Percentiles rank a stretch among this genome's conserved stretches.
phyloP scores from a whole-genome alignment of 1,140 invertebrate genomes.

The Drosophila cardini region DNA sequence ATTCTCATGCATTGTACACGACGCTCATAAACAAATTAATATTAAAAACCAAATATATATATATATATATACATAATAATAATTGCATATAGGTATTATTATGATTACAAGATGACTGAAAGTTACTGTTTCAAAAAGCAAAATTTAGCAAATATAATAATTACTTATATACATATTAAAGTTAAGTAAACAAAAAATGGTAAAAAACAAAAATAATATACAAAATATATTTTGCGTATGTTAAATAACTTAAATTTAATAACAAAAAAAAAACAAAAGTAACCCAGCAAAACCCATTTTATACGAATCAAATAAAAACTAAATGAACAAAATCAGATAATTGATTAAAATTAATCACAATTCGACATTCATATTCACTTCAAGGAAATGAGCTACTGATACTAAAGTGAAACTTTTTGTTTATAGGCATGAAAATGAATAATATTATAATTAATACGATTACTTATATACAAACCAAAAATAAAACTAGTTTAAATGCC shows the following conservation, averaged over 20 bases:
- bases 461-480: conserved; percentile 40
- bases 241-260: conserved; percentile 57
- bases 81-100: conserved; percentile 77
- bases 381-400: not conserved
- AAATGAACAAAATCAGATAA: conserved; percentile 50
- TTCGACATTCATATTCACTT: conserved; percentile 31
- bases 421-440: not conserved
- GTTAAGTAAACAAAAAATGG: conserved; percentile 39
- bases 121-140: conserved; percentile 78
- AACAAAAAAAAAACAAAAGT: conserved; percentile 22
- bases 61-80: conserved; percentile 35
- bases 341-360: conserved; percentile 17
- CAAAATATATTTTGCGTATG: conserved; percentile 80
- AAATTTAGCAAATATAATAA: conserved; percentile 70
- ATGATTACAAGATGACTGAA: conserved; percentile 81
- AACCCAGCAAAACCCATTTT: conserved; percentile 56
- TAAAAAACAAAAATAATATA: conserved; percentile 56
- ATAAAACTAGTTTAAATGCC: conserved; percentile 58
- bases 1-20: conserved; percentile 70
- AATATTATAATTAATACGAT: conserved; percentile 8
- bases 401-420: conserved; percentile 9
- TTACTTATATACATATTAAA: conserved; percentile 60
- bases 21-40: conserved; percentile 68
- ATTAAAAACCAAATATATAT: conserved; percentile 14
- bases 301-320: conserved; percentile 51